Conservation (phyloP, 2,888 invertebrate species). For the Trichopria drosophilae region DNA sequence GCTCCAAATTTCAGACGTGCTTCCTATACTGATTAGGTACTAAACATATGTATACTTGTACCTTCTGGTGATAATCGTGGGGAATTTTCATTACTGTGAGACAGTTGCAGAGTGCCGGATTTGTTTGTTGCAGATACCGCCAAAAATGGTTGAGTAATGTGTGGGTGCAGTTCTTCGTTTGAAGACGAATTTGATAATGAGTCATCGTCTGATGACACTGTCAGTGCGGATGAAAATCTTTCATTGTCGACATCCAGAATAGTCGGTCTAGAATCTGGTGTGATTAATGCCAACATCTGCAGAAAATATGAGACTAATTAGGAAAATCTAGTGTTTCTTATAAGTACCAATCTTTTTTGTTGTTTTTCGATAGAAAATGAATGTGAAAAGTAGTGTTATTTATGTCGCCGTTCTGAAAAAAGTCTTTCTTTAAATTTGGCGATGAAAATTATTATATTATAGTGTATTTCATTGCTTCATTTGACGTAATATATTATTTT, state of each 20-base stretch:
- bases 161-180: slow-evolving; percentile 35
- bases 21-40: too few species aligned
- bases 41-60: too few species aligned
- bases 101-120: slow-evolving; percentile 43
- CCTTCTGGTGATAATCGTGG: slow-evolving; percentile 47
- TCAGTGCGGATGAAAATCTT: slow-evolving; percentile 43
- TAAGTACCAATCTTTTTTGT: background rate
- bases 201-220: slow-evolving; percentile 40
- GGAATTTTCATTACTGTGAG: slow-evolving; percentile 42
- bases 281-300: slow-evolving; percentile 25
- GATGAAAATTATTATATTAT: too few species aligned
- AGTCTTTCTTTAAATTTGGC: too few species aligned
- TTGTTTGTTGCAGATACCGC: slow-evolving; percentile 37
- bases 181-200: slow-evolving; percentile 37
- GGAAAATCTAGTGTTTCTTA: too few species aligned
- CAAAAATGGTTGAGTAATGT: slow-evolving; percentile 33
- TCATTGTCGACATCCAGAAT: slow-evolving; percentile 39
- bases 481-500: too few species aligned
- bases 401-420: too few species aligned
- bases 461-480: too few species aligned
- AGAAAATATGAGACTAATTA: too few species aligned
- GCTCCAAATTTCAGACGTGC: too few species aligned
- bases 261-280: slow-evolving; percentile 13
- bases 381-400: background rate
- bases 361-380: background rate